Base-by-base conservation (phyloP, 2,113 vertebrate genomes). In the Calidris pugnax region DNA sequence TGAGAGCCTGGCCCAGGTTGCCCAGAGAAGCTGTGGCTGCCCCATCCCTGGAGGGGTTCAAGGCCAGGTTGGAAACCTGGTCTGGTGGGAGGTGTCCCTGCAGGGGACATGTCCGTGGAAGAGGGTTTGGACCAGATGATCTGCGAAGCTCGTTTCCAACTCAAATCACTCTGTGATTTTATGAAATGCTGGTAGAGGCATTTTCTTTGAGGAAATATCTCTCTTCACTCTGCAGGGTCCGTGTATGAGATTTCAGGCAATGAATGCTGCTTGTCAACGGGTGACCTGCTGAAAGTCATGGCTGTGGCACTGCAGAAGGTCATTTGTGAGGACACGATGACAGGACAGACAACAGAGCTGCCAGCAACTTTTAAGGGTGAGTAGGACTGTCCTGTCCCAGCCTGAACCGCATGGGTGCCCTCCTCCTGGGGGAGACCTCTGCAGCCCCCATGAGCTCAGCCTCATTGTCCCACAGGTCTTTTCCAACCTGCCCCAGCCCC, bases 201-300 rank as follows among this genome's bases (percentile, higher is more conserved):
- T 69, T 33, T 51, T 50, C 32, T 43, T 30, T 56, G 55, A 56
- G 48, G 48, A 76, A 50, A 14, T 62, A 12, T 53, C 20, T 59
- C 9, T 74, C 28, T 27, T 91, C 39, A 67, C 76, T 74, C 86
- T 2, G 0, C 90, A 99, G 99, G 99, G 12, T 99, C 99, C 0
- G 39, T 99, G 76, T 99, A 99, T 15, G 99, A 99, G 97, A 89
- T 99, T 24, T 98, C 97, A 4, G 99, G 99, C 16, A 98, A 92
- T 6, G 99, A 99, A 80, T 99, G 99, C 72, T 98, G 98, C 92
- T 98, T 99, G 66, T 99, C 98, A 10, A 99, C 99, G 4, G 99
- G 99, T 4, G 99, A 99, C 97, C 96, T 99, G 57, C 89, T 99
- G 51, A 99, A 99, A 95, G 88, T 99, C 43, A 98, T 95, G 33